Percentiles rank a stretch among this genome's conserved stretches.
Evolutionary conservation across 1,140 invertebrate species (phyloP).

Genomic region (Polypedilum pembai): DNA sequence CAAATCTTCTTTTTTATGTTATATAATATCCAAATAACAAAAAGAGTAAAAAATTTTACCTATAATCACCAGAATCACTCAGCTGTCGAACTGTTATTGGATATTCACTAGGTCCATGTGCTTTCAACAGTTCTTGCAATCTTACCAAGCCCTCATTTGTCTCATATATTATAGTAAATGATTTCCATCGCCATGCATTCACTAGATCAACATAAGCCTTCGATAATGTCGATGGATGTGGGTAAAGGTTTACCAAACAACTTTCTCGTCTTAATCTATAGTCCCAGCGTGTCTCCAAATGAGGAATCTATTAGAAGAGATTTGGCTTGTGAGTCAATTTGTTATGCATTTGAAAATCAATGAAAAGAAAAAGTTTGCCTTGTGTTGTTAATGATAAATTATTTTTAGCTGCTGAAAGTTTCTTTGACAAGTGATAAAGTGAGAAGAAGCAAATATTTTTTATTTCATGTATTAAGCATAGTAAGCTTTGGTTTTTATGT

Average conservation of each 20-base stretch:
- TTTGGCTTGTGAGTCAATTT: too few relatives aligned
- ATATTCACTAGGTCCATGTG: conserved; percentile 73
- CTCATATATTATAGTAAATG: conserved; percentile 92
- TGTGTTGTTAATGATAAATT: too few relatives aligned
- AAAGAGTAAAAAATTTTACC: conserved; percentile 46
- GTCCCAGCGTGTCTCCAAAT: conserved; percentile 91
- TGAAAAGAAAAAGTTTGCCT: too few relatives aligned
- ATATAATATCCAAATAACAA: background rate
- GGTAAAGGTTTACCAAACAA: conserved; percentile 88
- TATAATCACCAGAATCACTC: conserved; percentile 69
- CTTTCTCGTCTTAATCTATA: conserved; percentile 77
- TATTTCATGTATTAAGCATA: too few relatives aligned
- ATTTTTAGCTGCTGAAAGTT: too few relatives aligned
- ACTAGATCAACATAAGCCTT: conserved; percentile 88
- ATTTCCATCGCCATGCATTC: conserved; percentile 82
- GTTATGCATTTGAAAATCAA: too few relatives aligned
- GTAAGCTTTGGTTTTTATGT: too few relatives aligned
- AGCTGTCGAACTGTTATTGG: conserved; percentile 73
- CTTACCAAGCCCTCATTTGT: conserved; percentile 88
- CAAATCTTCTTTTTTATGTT: background rate
- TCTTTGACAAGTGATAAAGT: too few relatives aligned
- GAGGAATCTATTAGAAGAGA: conserved; percentile 57
- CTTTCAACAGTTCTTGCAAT: conserved; percentile 86
- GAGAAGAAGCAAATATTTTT: too few relatives aligned
- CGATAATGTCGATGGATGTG: conserved; percentile 80